Evolutionary conservation across 2,797 vertebrate species (phyloP), one percentile per base, ranked within the genome.

Genomic region (Galago senegalensis): DNA sequence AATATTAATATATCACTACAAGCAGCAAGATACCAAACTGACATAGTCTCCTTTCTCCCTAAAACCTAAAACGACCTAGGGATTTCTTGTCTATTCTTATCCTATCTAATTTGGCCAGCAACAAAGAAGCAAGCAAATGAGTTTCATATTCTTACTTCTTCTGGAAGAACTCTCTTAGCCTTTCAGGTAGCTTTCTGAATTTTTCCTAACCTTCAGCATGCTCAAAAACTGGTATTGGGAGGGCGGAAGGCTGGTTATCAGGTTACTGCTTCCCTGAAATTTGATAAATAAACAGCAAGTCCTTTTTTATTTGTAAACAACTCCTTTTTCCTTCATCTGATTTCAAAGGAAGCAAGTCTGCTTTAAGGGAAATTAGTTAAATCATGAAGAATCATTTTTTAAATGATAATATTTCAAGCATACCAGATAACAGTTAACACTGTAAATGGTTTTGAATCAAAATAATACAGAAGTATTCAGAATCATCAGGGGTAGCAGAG

Each of bases 11-110:
- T 23, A 63, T 89, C n/a, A 85, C 11, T n/a, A 69, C 31, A 95
- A 91, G 56, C 89, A 94, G 34, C 80, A 77, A 94, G 56, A 67
- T 61, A 88, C 37, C 23, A 86, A 69, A 27, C 85, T 88, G 67
- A 13, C 75, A 70, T 34, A 70, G 18, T 86, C 46, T 18, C 31
- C 40, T 76, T 69, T 88, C 79, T 95, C 53, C 40, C 23, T 56
- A 89, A 83, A 85, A 70, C 2, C 31, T 83, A 23, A 85, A 53
- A 34, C 63, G 56, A 40, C 43, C 27, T 31, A 87, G 76, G 31
- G 14, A 56, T 73, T 84, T 94, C 34, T 84, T 89, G 23, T 58
- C 53, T 91, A 14, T 72, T 69, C 65, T 69, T 72, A 53, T 49
- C 37, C 53, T 86, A 31, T 79, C 23, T 89, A 58, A 76, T 93